A percentile compares a stretch with the other conserved stretches of the same genome.
These are phyloP conservation scores for Myiopsitta monachus DNA, from an alignment of 2,113 vertebrate genomes.

Conservation along the genomic window DNA sequence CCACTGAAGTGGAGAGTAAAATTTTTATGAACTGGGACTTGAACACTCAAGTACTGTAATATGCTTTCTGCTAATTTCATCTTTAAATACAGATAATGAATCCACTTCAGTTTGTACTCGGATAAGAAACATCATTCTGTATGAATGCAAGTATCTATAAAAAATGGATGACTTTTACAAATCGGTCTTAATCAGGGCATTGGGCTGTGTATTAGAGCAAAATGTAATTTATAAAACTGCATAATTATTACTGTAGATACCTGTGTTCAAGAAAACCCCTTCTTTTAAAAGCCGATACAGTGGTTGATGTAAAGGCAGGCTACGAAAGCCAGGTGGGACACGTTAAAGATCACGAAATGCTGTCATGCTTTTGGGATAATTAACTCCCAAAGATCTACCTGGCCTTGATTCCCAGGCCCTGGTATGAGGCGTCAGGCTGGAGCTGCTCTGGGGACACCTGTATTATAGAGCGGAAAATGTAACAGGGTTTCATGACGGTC, in stretches of 20 bases:
- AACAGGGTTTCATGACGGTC: not conserved
- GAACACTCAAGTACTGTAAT: constrained; percentile 39
- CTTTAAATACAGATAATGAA: constrained; percentile 58
- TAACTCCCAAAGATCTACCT: not conserved
- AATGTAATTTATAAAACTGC: not conserved
- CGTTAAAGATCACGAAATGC: not conserved
- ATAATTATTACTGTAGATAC: not conserved
- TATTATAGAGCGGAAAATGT: not conserved
- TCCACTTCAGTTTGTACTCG: constrained; percentile 19
- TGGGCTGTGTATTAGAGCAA: not conserved
- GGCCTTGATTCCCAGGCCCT: not conserved
- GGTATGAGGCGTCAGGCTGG: not conserved
- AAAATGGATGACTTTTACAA: not conserved
- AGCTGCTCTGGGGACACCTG: not conserved
- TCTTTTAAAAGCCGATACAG: not conserved
- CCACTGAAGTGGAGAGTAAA: constrained; percentile 42
- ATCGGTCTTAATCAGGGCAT: not conserved
- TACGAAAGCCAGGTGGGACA: not conserved
- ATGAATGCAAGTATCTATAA: not conserved
- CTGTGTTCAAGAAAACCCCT: not conserved
- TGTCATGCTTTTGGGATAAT: not conserved
- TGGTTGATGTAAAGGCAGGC: not conserved
- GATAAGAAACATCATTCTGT: constrained; percentile 6
- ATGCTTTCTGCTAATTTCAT: constrained; percentile 51
- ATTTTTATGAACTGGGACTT: constrained; percentile 58